Percentiles rank a stretch among this genome's conserved stretches.
phyloP scores from a whole-genome alignment of 2,888 invertebrate species.

The Drosophila pseudotakahashii region DNA sequence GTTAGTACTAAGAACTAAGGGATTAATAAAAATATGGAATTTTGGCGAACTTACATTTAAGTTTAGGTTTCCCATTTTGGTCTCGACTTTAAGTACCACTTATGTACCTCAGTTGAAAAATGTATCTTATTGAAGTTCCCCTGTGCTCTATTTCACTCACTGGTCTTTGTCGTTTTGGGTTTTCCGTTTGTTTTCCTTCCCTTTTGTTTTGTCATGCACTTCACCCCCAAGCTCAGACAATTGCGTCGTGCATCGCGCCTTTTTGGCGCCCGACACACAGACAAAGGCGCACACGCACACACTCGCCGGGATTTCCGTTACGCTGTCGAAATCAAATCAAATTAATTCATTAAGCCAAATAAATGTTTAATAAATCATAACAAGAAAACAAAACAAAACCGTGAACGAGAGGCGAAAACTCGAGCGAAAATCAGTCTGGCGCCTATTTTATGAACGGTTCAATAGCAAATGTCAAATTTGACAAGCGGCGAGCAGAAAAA shows the following conservation, averaged over 20 bases:
- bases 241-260: slow-evolving; percentile 62
- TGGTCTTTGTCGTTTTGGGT: slow-evolving; percentile 1
- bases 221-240: slow-evolving; percentile 42
- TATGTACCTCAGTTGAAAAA: neutral
- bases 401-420: slow-evolving; percentile 12
- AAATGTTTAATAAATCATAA: slow-evolving; percentile 75
- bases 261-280: slow-evolving; percentile 66
- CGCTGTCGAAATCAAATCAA: slow-evolving; percentile 68
- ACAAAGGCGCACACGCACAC: slow-evolving; percentile 21
- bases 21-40: no score
- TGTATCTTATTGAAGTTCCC: neutral
- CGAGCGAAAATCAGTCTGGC: slow-evolving; percentile 61
- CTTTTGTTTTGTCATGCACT: slow-evolving; percentile 46
- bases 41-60: no score
- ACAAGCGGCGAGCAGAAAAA: slow-evolving; percentile 50
- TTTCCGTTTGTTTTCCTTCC: slow-evolving; percentile 3
- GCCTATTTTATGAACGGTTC: slow-evolving; percentile 75
- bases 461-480: slow-evolving; percentile 76
- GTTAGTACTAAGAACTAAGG: no score
- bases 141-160: neutral
- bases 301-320: slow-evolving; percentile 43
- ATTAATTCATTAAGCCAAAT: slow-evolving; percentile 75
- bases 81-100: no score
- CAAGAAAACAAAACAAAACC: slow-evolving; percentile 50
- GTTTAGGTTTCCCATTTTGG: no score